These are phyloP conservation scores for Actias luna DNA, from an alignment of 2,888 invertebrate species.

Conservation along the genomic window DNA sequence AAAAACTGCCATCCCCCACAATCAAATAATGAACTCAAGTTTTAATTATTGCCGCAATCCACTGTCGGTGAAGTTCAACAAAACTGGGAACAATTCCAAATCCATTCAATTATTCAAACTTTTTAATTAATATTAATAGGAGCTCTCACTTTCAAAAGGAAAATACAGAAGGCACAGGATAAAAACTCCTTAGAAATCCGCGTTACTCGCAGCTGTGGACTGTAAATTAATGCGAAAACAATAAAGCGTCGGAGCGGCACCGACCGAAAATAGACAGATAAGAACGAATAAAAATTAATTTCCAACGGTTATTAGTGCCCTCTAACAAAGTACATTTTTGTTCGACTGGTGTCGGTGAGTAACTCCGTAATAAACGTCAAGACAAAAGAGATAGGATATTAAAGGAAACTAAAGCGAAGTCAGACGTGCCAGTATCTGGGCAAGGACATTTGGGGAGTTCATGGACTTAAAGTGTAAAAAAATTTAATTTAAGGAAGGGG, in stretches of 20 bases:
- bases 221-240: constrained; percentile 80
- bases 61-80: constrained; percentile 66
- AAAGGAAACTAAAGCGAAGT: constrained; percentile 77
- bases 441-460: constrained; percentile 56
- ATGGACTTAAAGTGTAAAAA: constrained; percentile 48
- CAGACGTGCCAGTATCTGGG: constrained; percentile 62
- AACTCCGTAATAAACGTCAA: constrained; percentile 71
- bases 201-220: constrained; percentile 77
- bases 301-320: constrained; percentile 72
- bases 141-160: constrained; percentile 77
- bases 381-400: constrained; percentile 76
- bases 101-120: constrained; percentile 80
- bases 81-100: constrained; percentile 71
- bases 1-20: constrained; percentile 62
- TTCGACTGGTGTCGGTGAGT: constrained; percentile 55
- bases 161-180: constrained; percentile 69
- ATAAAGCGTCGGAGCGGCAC: constrained; percentile 63
- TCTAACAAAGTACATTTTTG: constrained; percentile 58
- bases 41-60: constrained; percentile 75
- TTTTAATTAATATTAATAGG: constrained; percentile 82
- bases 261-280: constrained; percentile 67
- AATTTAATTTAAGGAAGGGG: constrained; percentile 67
- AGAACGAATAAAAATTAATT: constrained; percentile 69
- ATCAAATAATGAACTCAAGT: constrained; percentile 66
- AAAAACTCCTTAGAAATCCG: constrained; percentile 79